Percentiles rank a stretch among this genome's conserved stretches.
Evolutionary conservation across 2,113 vertebrate genomes (phyloP).

Genomic region (Octodon degus): DNA sequence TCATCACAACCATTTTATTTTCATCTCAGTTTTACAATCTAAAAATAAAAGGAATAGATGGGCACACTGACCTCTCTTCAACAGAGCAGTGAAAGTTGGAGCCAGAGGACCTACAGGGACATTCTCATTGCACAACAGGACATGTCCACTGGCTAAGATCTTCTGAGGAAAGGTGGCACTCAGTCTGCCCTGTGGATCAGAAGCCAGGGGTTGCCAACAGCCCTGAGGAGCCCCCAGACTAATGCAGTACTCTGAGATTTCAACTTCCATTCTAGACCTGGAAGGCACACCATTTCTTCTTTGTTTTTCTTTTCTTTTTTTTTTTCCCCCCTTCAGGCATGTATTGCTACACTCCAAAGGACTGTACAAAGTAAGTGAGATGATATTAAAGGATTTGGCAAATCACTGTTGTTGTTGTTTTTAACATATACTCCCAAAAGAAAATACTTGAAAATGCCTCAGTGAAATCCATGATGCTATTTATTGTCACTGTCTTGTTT

Average conservation of each 20-base stretch:
- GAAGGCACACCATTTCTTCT: not conserved
- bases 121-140: not conserved
- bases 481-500: not conserved
- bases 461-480: not conserved
- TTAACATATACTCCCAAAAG: not conserved
- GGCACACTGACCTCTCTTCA: not conserved
- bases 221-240: not conserved
- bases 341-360: not conserved
- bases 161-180: not conserved
- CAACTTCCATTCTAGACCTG: not conserved
- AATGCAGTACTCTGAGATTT: constrained; percentile 5
- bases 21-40: not conserved
- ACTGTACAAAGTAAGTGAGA: not conserved
- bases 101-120: not conserved
- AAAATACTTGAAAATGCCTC: not conserved
- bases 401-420: constrained; percentile 41
- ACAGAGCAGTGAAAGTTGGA: not conserved
- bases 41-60: not conserved
- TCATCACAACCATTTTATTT: not conserved
- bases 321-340: not conserved
- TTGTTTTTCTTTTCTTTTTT: too few relatives aligned
- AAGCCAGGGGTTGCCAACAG: not conserved
- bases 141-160: not conserved
- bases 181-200: not conserved
- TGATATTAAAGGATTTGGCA: constrained; percentile 1